Base-by-base conservation (phyloP, 2,113 vertebrate genomes). In the Myxocyprinus asiaticus region DNA sequence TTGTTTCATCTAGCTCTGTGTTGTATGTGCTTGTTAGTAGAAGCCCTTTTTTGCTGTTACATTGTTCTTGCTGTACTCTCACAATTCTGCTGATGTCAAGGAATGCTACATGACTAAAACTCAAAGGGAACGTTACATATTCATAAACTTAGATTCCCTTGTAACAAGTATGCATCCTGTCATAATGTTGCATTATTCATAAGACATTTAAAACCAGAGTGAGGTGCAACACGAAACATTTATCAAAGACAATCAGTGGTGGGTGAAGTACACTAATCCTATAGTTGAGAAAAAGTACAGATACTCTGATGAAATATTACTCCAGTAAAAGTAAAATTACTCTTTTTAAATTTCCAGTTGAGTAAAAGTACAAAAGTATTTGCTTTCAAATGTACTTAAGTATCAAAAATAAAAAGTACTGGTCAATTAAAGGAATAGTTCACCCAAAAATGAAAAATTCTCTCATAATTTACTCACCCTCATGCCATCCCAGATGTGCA, bases 151-250 rank as follows among this genome's bases (percentile, higher is more conserved):
- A 9, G 55, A 77, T 68, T 70, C 48, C 45, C 53, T 45, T 76
- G 67, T 66, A 64, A 67, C 50, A 14, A 33, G 53, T 76, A 51
- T 68, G 66, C 63, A 66, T 7, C n/a, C 64, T 81, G 67, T 79
- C 67, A 67, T 65, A 44, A 11, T 71, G 50, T 62, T 83, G 51
- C 64, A 75, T 78, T 68, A 81, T 81, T 81, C 58, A 75, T 17
- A 22, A 81, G 12, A 44, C 12, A 55, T 47, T 72, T 56, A 65
- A 59, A 79, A 58, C 53, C 7, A 50, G 63, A 68, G 17, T 9
- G 59, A 45, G 58, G 6, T 11, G 58, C 47, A 43, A 55, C 42
- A 70, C 62, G 50, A 69, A 75, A 63, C 61, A 65, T 44, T 70
- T 61, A 67, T 76, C 56, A 47, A 70, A 62, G 55, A 61, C 56